Conservation (phyloP, 2,113 vertebrate genomes). For the Syngnathus scovelli region DNA sequence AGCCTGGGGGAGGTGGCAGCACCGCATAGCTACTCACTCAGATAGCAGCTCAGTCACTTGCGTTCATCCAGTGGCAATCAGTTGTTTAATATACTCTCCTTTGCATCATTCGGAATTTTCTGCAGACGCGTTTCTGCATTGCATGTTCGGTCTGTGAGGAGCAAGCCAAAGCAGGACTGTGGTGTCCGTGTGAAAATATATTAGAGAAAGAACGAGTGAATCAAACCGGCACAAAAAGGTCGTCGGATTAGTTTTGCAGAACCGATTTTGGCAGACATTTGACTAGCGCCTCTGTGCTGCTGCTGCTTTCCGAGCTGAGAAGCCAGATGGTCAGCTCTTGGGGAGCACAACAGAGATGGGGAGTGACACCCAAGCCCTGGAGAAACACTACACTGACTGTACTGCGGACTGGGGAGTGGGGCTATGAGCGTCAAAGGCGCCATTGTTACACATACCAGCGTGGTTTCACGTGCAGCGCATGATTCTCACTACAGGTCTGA, state of each 20-base stretch:
- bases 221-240: constrained; percentile 18
- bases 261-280: constrained; percentile 34
- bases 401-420: constrained; percentile 47
- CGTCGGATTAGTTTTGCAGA: constrained; percentile 37
- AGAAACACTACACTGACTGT: constrained; percentile 69
- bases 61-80: constrained; percentile 43
- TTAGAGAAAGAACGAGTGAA: constrained; percentile 10
- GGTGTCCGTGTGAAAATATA: neutral
- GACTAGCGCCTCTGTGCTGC: constrained; percentile 56
- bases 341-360: constrained; percentile 61
- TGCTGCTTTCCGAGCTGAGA: constrained; percentile 38
- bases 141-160: constrained; percentile 9
- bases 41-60: constrained; percentile 56
- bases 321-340: constrained; percentile 66
- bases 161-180: neutral
- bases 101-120: neutral
- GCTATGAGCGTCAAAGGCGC: constrained; percentile 61
- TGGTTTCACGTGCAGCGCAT: constrained; percentile 64
- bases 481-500: constrained; percentile 61
- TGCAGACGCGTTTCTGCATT: neutral
- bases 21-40: constrained; percentile 56
- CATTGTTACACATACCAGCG: constrained; percentile 65
- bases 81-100: neutral
- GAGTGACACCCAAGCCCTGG: constrained; percentile 66
- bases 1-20: constrained; percentile 49